Base-by-base conservation (phyloP, 2,888 invertebrate genomes). In the Synergus itoensis region DNA sequence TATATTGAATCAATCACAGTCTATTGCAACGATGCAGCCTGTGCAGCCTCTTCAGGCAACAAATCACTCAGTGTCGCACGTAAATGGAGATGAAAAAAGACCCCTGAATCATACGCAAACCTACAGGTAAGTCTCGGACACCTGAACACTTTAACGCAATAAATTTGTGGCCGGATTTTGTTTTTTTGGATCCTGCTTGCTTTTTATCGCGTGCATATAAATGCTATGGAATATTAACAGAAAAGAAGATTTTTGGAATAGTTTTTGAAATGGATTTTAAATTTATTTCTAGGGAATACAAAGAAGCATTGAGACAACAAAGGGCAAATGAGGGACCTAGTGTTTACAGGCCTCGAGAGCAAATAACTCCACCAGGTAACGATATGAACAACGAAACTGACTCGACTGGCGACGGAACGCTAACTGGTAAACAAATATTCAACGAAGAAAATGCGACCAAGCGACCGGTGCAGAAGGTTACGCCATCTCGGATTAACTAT, bases 301-400 rank as follows among this genome's bases (percentile, higher is more conserved):
- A 97, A 93, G 97, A 97, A 94, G 97, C 97, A 80, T 92, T 97
- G 90, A 96, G 96, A 92, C 96, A 96, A 88, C 97, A 97, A 92
- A 94, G 97, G 86, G 96, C 95, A 83, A 96, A 96, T 92, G 97
- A 97, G 91, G 94, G 94, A 69, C 93, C 93, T 76, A 93, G 94
- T 83, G 95, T 97, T 81, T 97, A 97, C 92, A 94, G 95, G 85
- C 94, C 95, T 87, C 94, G 95, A 81, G 94, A 95, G 86, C 94
- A 94, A 85, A 93, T 93, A 75, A 92, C 93, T 65, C 94, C 94
- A 53, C 94, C 94, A 28, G 88, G 87, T 63, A 89, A 87, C 81
- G 90, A 89, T 79, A 83, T 83, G 60, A 87, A 80, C 84, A 90
- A 88, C 84, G 89, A 88, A 81, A 86, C 86, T 12, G 89, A 91